Base-by-base conservation (phyloP, 2,797 vertebrate species). In the Crypturellus tataupa region DNA sequence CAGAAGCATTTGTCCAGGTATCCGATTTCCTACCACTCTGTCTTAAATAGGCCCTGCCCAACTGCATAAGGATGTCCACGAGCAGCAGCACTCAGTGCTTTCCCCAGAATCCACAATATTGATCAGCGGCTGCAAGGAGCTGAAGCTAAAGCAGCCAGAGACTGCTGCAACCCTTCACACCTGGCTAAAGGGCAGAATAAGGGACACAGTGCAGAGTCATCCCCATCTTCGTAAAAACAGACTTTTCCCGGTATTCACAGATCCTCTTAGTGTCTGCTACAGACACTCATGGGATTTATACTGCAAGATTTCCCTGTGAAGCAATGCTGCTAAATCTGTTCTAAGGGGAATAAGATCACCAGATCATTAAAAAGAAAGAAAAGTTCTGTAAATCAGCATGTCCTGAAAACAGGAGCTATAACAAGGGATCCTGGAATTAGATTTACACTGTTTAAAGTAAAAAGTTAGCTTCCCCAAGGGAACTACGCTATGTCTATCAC, bases 241-340 rank as follows among this genome's bases (percentile, higher is more conserved):
- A 44, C 59, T 81, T 8, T 13, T 12, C 87, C 71, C 23, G 0
- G 49, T 3, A 8, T 20, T 18, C 23, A 65, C 73, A 33, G 31
- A 31, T 27, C 73, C 20, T 25, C 65, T 51, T 70, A 27, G 7
- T 0, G 18, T 2, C 4, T 4, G 0, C 29, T 2, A 14, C 0
- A 0, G 12, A 60, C 75, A 15, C 67, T 24, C 47, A 24, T 25
- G 16, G 0, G 0, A 51, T 24, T 29, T 40, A 2, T 1, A 64
- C 58, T 1, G 27, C 1, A 37, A 56, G 42, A 46, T 40, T 75
- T 46, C 71, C 49, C 71, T 14, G 11, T 42, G 27, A 67, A 7
- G 55, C 80, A 40, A 3, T 44, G 67, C 67, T 7, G 1, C 73
- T 23, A 6, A 56, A 51, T 44, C 46, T 58, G 60, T 49, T 3